phyloP scores from a whole-genome alignment of 2,888 invertebrate genomes.

The Leucania comma region DNA sequence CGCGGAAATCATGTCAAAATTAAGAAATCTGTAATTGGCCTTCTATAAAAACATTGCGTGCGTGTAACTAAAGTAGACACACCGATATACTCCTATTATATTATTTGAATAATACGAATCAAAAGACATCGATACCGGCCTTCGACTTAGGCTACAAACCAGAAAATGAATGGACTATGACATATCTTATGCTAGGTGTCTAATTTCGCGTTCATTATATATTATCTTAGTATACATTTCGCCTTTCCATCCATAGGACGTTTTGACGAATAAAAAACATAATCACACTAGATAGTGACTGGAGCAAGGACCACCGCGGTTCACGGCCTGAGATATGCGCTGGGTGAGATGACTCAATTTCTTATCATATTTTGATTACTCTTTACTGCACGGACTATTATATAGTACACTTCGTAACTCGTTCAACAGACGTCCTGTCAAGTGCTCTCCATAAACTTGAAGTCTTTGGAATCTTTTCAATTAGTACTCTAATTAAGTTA shows the following conservation, averaged over 20 bases:
- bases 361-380: conserved; percentile 48
- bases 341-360: conserved; percentile 60
- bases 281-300: conserved; percentile 31
- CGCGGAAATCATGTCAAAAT: conserved; percentile 15
- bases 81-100: neutral
- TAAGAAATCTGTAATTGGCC: conserved; percentile 24
- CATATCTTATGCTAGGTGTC: conserved; percentile 25
- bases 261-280: conserved; percentile 25
- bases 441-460: conserved; percentile 19
- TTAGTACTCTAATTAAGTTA: conserved; percentile 65
- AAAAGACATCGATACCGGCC: conserved; percentile 28
- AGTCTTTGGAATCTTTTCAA: conserved; percentile 33
- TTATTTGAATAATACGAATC: conserved; percentile 21
- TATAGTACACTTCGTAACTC: conserved; percentile 59
- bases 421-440: conserved; percentile 34
- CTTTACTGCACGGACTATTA: conserved; percentile 34
- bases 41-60: conserved; percentile 14
- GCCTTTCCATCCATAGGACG: conserved; percentile 44
- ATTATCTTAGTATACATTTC: conserved; percentile 42
- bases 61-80: conserved; percentile 14
- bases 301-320: conserved; percentile 50
- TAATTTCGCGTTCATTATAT: conserved; percentile 13
- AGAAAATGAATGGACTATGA: conserved; percentile 40
- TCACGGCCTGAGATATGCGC: conserved; percentile 57
- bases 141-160: conserved; percentile 34